Evolutionary conservation across 2,113 vertebrate species (phyloP).

Genomic region (Microtus ochrogaster): DNA sequence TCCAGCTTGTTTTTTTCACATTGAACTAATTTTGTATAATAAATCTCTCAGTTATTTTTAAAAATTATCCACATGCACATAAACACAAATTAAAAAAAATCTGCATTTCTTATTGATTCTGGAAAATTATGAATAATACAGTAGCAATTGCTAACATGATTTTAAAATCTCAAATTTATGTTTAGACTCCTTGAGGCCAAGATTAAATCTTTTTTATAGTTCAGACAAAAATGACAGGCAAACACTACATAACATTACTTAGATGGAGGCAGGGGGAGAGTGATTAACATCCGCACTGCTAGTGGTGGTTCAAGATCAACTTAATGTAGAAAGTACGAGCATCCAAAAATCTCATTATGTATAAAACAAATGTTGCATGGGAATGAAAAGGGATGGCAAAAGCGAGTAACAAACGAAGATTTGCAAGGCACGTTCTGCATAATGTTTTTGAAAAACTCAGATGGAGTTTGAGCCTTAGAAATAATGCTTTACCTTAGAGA

Average conservation of each 20-base stretch:
- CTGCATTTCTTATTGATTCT: neutral
- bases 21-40: neutral
- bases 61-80: neutral
- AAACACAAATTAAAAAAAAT: neutral
- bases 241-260: neutral
- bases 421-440: neutral
- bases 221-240: neutral
- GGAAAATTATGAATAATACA: neutral
- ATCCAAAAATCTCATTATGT: neutral
- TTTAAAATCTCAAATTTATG: no score
- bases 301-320: neutral
- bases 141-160: neutral
- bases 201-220: neutral
- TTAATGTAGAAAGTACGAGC: neutral
- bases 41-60: neutral
- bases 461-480: rapidly evolving
- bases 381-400: neutral
- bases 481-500: neutral
- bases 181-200: neutral
- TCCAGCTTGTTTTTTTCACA: neutral
- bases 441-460: neutral
- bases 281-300: no score
- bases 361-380: neutral
- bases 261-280: rapidly evolving
- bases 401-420: rapidly evolving